A percentile compares a stretch with the other conserved stretches of the same genome.
Evolutionary conservation across 2,113 vertebrate species (phyloP).

Genomic region (human (Homo sapiens)): GRCh38 chr6:34472001-34472500

Average conservation of each 20-base stretch:
- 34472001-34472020: not conserved
- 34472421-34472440: not conserved
- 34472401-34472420: not conserved
- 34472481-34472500: not conserved
- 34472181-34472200: too few species aligned
- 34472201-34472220: too few species aligned
- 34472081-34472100: too few species aligned
- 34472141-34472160: too few species aligned
- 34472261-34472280: too few species aligned
- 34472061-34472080: too few species aligned
- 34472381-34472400: not conserved
- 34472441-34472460: not conserved
- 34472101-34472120: too few species aligned
- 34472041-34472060: not conserved
- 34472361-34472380: not conserved
- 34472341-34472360: not conserved
- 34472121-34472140: too few species aligned
- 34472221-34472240: too few species aligned
- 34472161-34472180: too few species aligned
- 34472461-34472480: not conserved
- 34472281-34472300: not conserved
- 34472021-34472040: not conserved
- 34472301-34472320: not conserved
- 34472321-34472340: not conserved
- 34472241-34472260: too few species aligned